phyloP scores from a whole-genome alignment of 2,888 invertebrate species.

The Vanessa cardui region DNA sequence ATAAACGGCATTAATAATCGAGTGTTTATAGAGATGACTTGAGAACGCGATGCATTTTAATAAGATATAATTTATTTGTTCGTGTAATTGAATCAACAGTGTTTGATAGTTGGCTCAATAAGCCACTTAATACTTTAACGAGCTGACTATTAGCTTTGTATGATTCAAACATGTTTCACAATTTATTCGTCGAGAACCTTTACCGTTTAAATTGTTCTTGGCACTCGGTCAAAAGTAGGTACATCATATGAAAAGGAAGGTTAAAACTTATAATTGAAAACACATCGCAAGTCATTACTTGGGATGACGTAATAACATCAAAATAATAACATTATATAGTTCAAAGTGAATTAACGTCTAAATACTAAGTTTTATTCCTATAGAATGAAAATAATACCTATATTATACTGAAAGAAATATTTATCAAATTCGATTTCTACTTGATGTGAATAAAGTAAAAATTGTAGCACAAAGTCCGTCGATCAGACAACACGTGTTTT shows the following conservation, averaged over 20 bases:
- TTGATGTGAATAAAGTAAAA: constrained; percentile 26
- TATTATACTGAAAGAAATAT: constrained; percentile 4
- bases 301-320: background rate
- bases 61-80: constrained; percentile 49
- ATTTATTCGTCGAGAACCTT: constrained; percentile 25
- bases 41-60: constrained; percentile 45
- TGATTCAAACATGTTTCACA: constrained; percentile 34
- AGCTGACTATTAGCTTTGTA: constrained; percentile 34
- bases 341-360: background rate
- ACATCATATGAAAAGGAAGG: constrained; percentile 24
- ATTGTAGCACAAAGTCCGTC: constrained; percentile 33
- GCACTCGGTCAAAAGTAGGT: constrained; percentile 25
- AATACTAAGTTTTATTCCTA: background rate
- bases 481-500: constrained; percentile 47
- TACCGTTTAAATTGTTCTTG: constrained; percentile 26
- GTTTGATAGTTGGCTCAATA: constrained; percentile 62
- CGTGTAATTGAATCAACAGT: constrained; percentile 55
- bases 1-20: constrained; percentile 8
- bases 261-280: constrained; percentile 14
- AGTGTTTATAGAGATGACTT: constrained; percentile 17
- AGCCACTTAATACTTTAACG: constrained; percentile 53
- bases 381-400: background rate
- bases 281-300: background rate
- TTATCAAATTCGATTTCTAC: constrained; percentile 10
- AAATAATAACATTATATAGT: constrained; percentile 5